Evolutionary conservation across 2,888 invertebrate species (phyloP).

Genomic region (Sphinx pinastri): DNA sequence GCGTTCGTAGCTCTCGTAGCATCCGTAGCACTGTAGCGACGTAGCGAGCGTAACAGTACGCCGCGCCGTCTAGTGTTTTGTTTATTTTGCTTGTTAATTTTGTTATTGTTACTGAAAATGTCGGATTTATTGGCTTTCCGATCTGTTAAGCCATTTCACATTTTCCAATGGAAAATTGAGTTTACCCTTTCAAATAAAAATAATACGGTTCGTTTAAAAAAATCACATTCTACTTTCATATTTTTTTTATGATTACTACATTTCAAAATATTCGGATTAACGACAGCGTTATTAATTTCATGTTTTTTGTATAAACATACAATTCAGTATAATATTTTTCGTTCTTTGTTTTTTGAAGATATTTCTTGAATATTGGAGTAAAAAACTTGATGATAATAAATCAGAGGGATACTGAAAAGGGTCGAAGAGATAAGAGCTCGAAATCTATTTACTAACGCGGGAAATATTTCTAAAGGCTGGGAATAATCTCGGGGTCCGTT

Average conservation of each 20-base stretch:
- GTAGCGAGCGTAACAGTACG: conserved; percentile 5
- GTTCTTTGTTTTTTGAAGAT: not conserved
- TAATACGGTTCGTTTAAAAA: not conserved
- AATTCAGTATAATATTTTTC: not conserved
- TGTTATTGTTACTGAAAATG: conserved; percentile 9
- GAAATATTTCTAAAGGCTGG: not conserved
- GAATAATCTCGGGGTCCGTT: conserved; percentile 1
- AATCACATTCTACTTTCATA: not conserved
- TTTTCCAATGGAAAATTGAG: not conserved
- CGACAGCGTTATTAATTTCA: not conserved
- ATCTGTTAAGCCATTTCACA: conserved; percentile 6
- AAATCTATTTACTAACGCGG: not conserved
- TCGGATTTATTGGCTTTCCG: conserved; percentile 5
- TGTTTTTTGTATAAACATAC: not conserved
- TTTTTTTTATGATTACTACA: not conserved
- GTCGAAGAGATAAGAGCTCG: conserved; percentile 1
- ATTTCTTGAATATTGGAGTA: not conserved
- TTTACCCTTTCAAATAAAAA: not conserved
- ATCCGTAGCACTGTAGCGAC: conserved; percentile 2
- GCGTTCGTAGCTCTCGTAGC: conserved; percentile 1
- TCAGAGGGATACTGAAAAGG: conserved; percentile 17
- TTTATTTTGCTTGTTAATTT: conserved; percentile 21
- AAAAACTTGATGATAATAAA: conserved; percentile 17
- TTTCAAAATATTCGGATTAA: not conserved
- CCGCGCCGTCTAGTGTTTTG: conserved; percentile 4